Evolutionary conservation across 2,797 vertebrate species (phyloP).

Genomic region (Allochrocebus solatus): DNA sequence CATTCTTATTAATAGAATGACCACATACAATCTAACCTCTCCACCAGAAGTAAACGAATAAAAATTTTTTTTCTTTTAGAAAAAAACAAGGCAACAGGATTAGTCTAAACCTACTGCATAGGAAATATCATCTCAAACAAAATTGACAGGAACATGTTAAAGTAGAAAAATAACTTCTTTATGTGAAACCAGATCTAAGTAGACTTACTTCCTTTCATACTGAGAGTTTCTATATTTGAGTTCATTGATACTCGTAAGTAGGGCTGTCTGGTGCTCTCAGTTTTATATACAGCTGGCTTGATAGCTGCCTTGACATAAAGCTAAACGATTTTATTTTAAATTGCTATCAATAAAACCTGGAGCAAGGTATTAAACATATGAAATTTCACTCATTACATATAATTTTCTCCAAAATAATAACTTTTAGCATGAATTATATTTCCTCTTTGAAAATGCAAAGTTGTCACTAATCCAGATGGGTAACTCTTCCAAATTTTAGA

Average conservation of each 20-base stretch:
- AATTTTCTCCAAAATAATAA: neutral
- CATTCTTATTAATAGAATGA: slow-evolving; percentile 8
- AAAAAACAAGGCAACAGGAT: slow-evolving; percentile 48
- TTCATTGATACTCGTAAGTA: neutral
- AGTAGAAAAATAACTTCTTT: neutral
- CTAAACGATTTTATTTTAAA: slow-evolving; percentile 13
- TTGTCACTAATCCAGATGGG: neutral
- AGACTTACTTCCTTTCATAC: neutral
- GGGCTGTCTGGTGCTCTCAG: neutral
- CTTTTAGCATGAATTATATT: neutral
- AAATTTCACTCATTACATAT: neutral
- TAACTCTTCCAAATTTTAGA: neutral
- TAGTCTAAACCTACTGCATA: neutral
- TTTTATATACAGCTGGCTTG: neutral
- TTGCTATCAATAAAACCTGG: neutral
- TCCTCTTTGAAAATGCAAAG: slow-evolving; percentile 18
- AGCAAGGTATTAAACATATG: neutral
- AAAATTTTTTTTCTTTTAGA: slow-evolving; percentile 5
- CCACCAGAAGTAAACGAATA: slow-evolving; percentile 12
- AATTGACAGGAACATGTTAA: neutral
- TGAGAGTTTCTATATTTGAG: neutral
- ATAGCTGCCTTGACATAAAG: neutral
- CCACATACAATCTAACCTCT: neutral
- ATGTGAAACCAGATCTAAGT: neutral
- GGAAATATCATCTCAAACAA: neutral